Evolutionary conservation across 2,797 vertebrate genomes (phyloP), one percentile per base, ranked within the genome.

Genomic region (Bovichtus diacanthus): DNA sequence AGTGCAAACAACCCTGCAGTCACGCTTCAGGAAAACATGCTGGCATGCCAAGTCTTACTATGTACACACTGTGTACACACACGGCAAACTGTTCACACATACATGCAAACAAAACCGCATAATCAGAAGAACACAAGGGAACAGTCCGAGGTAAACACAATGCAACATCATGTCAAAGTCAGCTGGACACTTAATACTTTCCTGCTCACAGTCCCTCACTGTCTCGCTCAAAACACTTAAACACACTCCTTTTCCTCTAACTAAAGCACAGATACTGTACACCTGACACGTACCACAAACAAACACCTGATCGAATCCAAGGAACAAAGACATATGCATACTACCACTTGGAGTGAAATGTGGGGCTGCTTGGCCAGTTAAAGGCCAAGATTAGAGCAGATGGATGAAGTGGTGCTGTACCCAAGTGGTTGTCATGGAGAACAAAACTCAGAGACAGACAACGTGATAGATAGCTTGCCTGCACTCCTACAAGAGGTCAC

Each of bases 371-470:
- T 54, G 15, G 41, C 6, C 1, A 2, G 61, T 70, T 70, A 65
- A 59, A 73, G 78, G 31, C 72, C 75, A 36, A 76, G 49, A 53
- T 82, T 29, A 77, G 62, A 70, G 53, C 73, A 47, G 67, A 43
- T 60, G 25, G 38, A 76, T 77, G 77, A 79, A 87, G 74, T 43
- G 27, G 46, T 53, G 51, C 44, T 74, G 31, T 59, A 64, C 63
- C 62, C 13, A 4, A 75, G 67, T 38, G 74, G 84, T 87, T 90
- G 81, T 87, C 87, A 87, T 65, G 73, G 85, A 82, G 70, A 90
- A 75, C 54, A 55, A 87, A 85, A 87, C 72, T 65, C 31, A 1
- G 51, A 79, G 29, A 78, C 54, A 79, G 76, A 69, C 49, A 70
- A 47, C 23, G 25, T 75, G 80, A 93, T 92, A 74, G 31, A 91